Percentiles rank a stretch among this genome's conserved stretches.
Conservation (phyloP, 2,797 vertebrate species). For the Halcyon chelicuti region DNA sequence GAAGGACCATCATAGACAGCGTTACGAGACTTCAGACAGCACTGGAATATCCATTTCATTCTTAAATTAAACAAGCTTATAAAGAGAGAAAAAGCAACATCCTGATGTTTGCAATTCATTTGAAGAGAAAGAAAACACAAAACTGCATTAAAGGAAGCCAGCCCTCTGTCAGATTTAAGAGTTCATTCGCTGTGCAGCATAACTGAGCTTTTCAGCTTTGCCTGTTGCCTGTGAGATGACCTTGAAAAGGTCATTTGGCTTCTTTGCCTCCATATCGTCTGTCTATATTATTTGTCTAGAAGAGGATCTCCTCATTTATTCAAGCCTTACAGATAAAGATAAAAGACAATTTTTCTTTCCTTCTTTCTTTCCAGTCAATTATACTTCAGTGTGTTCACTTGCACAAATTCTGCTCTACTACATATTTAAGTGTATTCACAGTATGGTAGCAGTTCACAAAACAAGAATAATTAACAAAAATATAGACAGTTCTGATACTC, state of each 20-base stretch:
- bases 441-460: neutral
- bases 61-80: neutral
- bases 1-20: neutral
- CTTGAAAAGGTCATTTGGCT: neutral
- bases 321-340: neutral
- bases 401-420: neutral
- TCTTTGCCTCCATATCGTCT: neutral
- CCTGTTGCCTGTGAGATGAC: conserved; percentile 13
- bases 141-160: neutral
- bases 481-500: neutral
- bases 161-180: neutral
- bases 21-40: neutral
- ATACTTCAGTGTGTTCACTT: neutral
- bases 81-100: neutral
- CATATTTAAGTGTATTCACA: neutral
- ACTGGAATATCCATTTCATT: neutral
- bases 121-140: neutral
- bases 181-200: neutral
- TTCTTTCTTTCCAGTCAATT: neutral
- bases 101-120: neutral
- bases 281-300: neutral
- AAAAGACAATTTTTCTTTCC: neutral
- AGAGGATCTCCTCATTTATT: neutral
- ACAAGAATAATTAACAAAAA: neutral
- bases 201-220: neutral